Evolutionary conservation across 2,888 invertebrate species (phyloP), one percentile per base, ranked within the genome.

Genomic region (Drosophila formosana): DNA sequence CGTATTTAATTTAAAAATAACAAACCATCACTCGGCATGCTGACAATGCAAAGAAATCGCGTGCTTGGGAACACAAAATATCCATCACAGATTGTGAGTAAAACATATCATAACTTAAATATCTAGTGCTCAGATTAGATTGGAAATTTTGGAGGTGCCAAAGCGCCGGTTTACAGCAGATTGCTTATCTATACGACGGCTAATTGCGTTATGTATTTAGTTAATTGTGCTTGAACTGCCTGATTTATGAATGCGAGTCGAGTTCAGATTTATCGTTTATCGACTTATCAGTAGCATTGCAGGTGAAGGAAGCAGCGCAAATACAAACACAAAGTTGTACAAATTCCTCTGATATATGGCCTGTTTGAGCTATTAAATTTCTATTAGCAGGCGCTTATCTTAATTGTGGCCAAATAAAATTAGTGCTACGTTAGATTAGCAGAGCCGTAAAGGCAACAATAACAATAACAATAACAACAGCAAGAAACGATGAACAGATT

Each of bases 341-440:
- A 34, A 18, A 28, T 13, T 11, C 25, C 5, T 7, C 41, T 41
- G 9, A 41, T 56, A 63, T 61, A 56, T 47, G 11, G 6, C 18
- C 41, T 3, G 26, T 34, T 37, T 37, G 9, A 46, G 45, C 58
- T 57, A 63, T 78, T 65, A 70, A 47, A 39, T 43, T 63, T 32
- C 56, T 61, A 73, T 76, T 75, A 67, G 43, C 43, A n/a, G 6
- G 3, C 62, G 41, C 18, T 56, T 51, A 69, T 63, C 64, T 66
- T 23, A 49, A 73, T 68, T 46, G 37, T 32, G 7, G 11, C 11
- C 23, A 51, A 62, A 55, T 67, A 43, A 72, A 62, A 50, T 69
- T 28, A 13, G 5, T 25, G 18, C 49, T 62, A 25, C 25, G 13
- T 8, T 34, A 57, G 70, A 52, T 74, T 46, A 75, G 30, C 45